Evolutionary conservation across 2,113 vertebrate genomes (phyloP), one percentile per base, ranked within the genome.

Genomic region (Crotalus helleri): DNA sequence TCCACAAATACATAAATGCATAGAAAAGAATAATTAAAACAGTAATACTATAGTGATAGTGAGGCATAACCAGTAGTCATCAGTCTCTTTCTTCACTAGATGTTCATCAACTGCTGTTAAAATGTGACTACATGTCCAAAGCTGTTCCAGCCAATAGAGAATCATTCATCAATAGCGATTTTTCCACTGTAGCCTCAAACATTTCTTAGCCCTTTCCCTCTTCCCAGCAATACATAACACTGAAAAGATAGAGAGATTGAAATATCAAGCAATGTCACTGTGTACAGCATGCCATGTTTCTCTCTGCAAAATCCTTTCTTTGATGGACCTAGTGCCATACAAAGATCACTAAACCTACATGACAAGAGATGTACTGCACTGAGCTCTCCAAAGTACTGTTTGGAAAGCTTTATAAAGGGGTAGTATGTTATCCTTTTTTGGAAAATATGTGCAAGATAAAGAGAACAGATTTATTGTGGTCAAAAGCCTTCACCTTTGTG

Each of bases 291-390:
- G 49, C 57, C 94, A 61, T 92, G 95, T 93, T 94, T 90, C 93
- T 90, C 91, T 89, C 93, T 89, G 26, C 8, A 90, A 94, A 92
- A 94, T 92, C 57, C 49, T 92, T 87, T 90, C 90, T 93, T 74
- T 91, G 89, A 93, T 85, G 94, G 93, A 92, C 94, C 95, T 87
- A 90, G 91, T 94, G 92, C 93, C 90, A 93, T 90, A 9, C 21
- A 91, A 92, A 94, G 93, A 96, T 92, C 93, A 95, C 96, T 94
- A 95, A 55, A 91, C 95, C 61, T 93, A 96, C 94, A 94, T 94
- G 94, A 92, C 92, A 92, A 95, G 95, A 96, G 95, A 91, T 15
- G n/a, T 91, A 46, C 44, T 92, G 58, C 88, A 87, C 53, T 33
- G 81, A 74, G 57, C 0, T 0, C 33, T 90, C 92, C 33, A 33